Conservation (phyloP, 2,888 invertebrate genomes). For the Heterodera filipjevi region DNA sequence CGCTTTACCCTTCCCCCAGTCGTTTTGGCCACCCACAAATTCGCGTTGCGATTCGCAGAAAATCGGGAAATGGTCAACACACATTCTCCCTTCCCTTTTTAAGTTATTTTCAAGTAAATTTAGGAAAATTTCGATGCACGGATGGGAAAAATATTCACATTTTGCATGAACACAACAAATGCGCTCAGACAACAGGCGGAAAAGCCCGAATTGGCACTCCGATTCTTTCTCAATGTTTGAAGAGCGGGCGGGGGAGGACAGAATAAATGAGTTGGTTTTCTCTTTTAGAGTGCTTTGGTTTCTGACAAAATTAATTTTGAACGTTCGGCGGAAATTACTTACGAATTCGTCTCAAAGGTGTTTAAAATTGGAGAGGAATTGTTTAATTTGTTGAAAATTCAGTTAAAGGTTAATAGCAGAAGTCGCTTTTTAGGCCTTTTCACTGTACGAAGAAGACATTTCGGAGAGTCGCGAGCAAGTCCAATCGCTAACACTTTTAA, state of each 20-base stretch:
- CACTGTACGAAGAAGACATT: slow-evolving; percentile 96
- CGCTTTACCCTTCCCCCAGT: slow-evolving; percentile 90
- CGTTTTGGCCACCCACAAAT: slow-evolving; percentile 59
- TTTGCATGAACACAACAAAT: slow-evolving; percentile 92
- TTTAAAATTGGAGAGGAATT: neutral
- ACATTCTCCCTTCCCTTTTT: neutral
- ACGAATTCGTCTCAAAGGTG: slow-evolving; percentile 92
- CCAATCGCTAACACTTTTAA: slow-evolving; percentile 90
- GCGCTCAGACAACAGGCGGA: slow-evolving; percentile 88
- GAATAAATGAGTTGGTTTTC: neutral
- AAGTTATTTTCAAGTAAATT: slow-evolving; percentile 23
- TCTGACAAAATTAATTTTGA: slow-evolving; percentile 74
- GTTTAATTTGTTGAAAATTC: neutral
- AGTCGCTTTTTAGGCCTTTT: slow-evolving; percentile 77
- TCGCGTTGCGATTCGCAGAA: slow-evolving; percentile 44
- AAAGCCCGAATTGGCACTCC: slow-evolving; percentile 85
- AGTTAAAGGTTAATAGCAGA: slow-evolving; percentile 24
- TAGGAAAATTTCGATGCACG: slow-evolving; percentile 98
- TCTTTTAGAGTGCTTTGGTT: slow-evolving; percentile 83
- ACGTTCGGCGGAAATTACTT: slow-evolving; percentile 93
- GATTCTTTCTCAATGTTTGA: slow-evolving; percentile 78
- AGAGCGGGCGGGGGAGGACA: neutral
- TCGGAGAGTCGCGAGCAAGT: slow-evolving; percentile 94
- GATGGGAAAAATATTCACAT: slow-evolving; percentile 95
- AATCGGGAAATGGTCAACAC: slow-evolving; percentile 40